Evolutionary conservation across 2,797 vertebrate species (phyloP), one percentile per base, ranked within the genome.

Genomic region (Rhinella marina): DNA sequence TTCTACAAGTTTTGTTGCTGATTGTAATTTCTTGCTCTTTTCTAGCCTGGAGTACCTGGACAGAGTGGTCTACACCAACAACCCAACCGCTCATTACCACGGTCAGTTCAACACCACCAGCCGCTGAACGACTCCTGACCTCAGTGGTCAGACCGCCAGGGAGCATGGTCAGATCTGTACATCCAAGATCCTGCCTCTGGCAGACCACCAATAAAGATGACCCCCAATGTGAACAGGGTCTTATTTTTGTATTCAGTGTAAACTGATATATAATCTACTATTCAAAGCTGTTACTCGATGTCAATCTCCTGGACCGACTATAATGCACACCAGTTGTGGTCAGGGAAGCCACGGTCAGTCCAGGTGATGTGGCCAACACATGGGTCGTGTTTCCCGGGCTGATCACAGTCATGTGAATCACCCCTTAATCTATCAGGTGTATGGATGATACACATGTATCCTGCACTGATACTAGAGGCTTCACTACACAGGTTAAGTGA

Each of bases 21-120:
- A 48, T 25, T n/a, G 29, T 8, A 2, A 56, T 61, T 16, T 76
- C 86, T 87, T 91, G 41, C 77, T 91, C 76, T 85, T 91, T 92
- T 32, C 84, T 87, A 94, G 93, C 54, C 87, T 92, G 52, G 90
- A 88, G 72, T 92, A 93, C 32, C 89, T 94, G 87, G 92, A 93
- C 76, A 91, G 91, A 41, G 48, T 91, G 8, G 91, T 94, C 21
- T 93, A 93, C 54, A 91, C 88, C 91, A 93, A 93, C 64, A 68
- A 90, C 4, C 91, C 92, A 29, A 91, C 87, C 1, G 82, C 89
- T 13, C 86, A 91, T 0, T 93, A 92, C 82, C n/a, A 91, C 62
- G 88, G 87, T 19, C 92, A 94, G 56, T 93, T 93, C 88, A 93
- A 92, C 78, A 92, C 88, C 27, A 92, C 86, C 70, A 93, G 91